Evolutionary conservation across 1,140 invertebrate species (phyloP).

Genomic region (Heterodera schachtii): DNA sequence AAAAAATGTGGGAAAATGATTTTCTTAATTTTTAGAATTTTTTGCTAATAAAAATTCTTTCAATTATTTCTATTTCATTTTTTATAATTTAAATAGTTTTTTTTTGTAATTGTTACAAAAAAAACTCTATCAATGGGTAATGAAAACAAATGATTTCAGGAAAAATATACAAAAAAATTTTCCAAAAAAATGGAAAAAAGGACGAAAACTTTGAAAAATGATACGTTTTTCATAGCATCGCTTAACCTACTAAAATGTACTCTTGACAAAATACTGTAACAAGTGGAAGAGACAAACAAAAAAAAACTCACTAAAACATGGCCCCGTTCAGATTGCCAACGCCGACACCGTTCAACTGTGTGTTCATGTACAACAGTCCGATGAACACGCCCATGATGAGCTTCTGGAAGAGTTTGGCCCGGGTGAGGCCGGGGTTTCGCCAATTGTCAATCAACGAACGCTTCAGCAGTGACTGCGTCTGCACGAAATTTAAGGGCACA

Average conservation of each 20-base stretch:
- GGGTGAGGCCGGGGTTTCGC: conserved; percentile 57
- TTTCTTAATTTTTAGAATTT: no score
- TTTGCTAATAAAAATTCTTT: no score
- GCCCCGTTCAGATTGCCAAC: conserved; percentile 68
- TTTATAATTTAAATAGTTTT: neutral
- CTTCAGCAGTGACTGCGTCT: conserved; percentile 41
- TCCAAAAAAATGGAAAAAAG: conserved; percentile 26
- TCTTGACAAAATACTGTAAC: no score
- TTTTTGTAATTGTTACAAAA: neutral
- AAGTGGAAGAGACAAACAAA: neutral
- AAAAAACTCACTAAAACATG: conserved; percentile 63
- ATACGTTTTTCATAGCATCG: no score
- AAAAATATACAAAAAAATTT: neutral
- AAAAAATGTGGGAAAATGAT: no score
- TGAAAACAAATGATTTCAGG: no score
- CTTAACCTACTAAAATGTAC: no score
- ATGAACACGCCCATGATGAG: conserved; percentile 66
- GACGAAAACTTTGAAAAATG: no score
- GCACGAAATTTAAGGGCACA: conserved; percentile 29
- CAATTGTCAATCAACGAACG: conserved; percentile 57
- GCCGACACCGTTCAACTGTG: conserved; percentile 46
- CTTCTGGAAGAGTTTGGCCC: conserved; percentile 63
- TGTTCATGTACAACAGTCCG: conserved; percentile 67
- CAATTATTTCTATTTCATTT: no score
- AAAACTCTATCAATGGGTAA: no score